These are phyloP conservation scores for Cladorhizidae sp. DNA, from an alignment of 37 sponge, comb jelly and placozoan genomes.

Conservation along the genomic window DNA sequence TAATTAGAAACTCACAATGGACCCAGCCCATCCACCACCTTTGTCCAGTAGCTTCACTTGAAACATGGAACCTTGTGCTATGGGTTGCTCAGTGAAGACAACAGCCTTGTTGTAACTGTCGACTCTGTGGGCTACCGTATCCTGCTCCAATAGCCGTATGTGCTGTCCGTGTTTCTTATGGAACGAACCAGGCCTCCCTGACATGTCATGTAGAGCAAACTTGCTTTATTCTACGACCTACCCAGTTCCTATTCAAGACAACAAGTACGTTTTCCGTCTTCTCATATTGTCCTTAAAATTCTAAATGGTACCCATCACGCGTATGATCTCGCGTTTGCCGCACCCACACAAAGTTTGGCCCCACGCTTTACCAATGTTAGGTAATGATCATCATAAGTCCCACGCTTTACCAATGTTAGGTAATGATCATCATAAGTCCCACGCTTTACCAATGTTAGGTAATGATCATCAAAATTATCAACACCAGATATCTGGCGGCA, in stretches of 20 bases:
- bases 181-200: conserved; percentile 63
- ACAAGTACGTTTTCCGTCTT: no score
- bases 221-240: no score
- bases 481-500: no score
- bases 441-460: no score
- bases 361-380: no score
- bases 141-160: conserved; percentile 68
- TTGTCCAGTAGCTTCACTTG: conserved; percentile 78
- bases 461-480: no score
- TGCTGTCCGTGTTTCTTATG: conserved; percentile 78
- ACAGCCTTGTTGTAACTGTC: conserved; percentile 92
- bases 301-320: neutral
- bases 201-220: conserved; percentile 26
- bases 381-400: no score
- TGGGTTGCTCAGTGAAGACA: conserved; percentile 78
- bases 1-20: conserved; percentile 68
- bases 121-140: conserved; percentile 73
- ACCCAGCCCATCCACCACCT: conserved; percentile 93
- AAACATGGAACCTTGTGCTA: conserved; percentile 64
- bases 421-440: no score
- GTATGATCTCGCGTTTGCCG: no score
- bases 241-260: no score
- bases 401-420: no score
- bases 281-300: neutral
- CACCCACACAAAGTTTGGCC: no score